Evolutionary conservation across 92 coral and sea anemone species (phyloP).

Genomic region (Zoanthus solanderi): DNA sequence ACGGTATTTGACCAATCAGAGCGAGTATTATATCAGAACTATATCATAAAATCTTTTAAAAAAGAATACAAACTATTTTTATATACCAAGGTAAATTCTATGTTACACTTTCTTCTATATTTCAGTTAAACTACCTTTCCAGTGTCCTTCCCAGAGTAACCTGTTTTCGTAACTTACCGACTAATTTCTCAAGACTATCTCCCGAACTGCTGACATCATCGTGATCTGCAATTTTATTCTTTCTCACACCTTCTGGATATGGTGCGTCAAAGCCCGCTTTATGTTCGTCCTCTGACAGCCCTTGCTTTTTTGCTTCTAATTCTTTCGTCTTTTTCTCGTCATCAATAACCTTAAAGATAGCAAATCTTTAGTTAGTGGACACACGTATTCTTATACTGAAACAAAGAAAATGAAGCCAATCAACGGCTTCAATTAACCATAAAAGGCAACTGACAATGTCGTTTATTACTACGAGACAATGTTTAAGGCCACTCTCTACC

Average conservation of each 20-base stretch:
- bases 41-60: too few relatives aligned
- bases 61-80: too few relatives aligned
- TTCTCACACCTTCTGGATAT: constrained; percentile 96
- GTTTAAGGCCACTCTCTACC: too few relatives aligned
- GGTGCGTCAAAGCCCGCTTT: constrained; percentile 60
- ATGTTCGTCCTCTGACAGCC: constrained; percentile 27
- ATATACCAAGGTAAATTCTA: too few relatives aligned
- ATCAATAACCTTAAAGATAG: constrained; percentile 78
- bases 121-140: too few relatives aligned
- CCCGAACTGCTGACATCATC: constrained; percentile 18
- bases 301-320: constrained; percentile 78
- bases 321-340: constrained; percentile 96
- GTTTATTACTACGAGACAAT: too few relatives aligned
- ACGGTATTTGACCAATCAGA: too few relatives aligned
- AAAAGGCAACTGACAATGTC: too few relatives aligned
- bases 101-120: not conserved
- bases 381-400: too few relatives aligned
- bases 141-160: not conserved
- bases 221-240: constrained; percentile 59
- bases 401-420: too few relatives aligned
- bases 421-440: too few relatives aligned
- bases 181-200: constrained; percentile 15
- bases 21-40: too few relatives aligned
- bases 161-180: constrained; percentile 12
- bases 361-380: not conserved